Evolutionary conservation across 2,797 vertebrate genomes (phyloP), one percentile per base, ranked within the genome.

Genomic region (Loris lydekkerianus): DNA sequence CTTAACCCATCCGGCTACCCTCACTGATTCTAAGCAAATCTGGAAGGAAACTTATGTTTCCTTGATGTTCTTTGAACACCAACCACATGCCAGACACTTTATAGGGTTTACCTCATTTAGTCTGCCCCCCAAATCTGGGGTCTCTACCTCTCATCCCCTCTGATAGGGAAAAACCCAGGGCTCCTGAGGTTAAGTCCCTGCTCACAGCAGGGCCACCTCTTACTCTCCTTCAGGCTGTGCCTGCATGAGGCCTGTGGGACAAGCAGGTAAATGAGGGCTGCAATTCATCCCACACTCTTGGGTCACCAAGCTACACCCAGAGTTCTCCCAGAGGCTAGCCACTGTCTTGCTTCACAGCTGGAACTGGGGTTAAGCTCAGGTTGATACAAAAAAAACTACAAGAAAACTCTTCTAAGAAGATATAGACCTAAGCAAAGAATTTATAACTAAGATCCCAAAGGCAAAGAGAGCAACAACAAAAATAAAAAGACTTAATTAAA

Each of bases 1-100:
- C 80, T 94, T 84, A 90, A 78, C 67, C 75, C 91, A 89, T 37
- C 73, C 5, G 0, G 83, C 70, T 76, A 10, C 46, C 80, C 85
- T 85, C 60, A 18, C 40, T 37, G 72, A 67, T 89, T 94, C 31
- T 6, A 89, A 46, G 87, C 31, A 84, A 81, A 85, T 91, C 90
- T 93, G 63, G 91, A 61, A 46, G 84, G 58, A 89, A 82, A 25
- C 31, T 1, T 7, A 13, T 2, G 2, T 34, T 34, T 34, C 34
- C 34, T 34, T 34, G 34, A 34, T 34, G 34, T 27, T 46, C 3
- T 1, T 1, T 69, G 86, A 56, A 76, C 5, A n/a, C 65, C 29
- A 21, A 2, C 56, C 49, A 15, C 0, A 1, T 46, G 86, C 69
- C 23, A 20, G 49, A 58, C 7, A 10, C 67, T 93, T 72, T 37